Conservation (phyloP, 2,113 vertebrate species). For the Protomyctophum bolini region DNA sequence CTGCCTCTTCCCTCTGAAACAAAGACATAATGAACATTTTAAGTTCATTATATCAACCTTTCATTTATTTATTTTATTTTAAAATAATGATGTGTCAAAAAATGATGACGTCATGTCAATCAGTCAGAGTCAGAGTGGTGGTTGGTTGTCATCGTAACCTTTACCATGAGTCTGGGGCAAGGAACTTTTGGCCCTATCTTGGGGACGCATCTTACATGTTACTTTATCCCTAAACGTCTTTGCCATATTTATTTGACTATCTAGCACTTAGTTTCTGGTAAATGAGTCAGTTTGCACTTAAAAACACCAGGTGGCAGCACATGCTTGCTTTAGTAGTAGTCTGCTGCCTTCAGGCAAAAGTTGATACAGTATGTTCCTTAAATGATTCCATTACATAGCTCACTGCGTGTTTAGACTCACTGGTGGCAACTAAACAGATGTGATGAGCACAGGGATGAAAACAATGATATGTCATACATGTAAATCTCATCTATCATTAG, state of each 20-base stretch:
- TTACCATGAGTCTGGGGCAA: too few relatives aligned
- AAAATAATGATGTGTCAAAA: not conserved
- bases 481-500: not conserved
- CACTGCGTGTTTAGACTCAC: conserved; percentile 20
- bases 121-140: too few relatives aligned
- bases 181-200: too few relatives aligned
- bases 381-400: conserved; percentile 21
- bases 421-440: conserved; percentile 20
- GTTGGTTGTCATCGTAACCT: too few relatives aligned
- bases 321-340: not conserved
- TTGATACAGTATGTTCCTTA: not conserved
- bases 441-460: conserved; percentile 4
- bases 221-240: too few relatives aligned
- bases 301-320: conserved; percentile 60
- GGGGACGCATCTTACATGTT: too few relatives aligned
- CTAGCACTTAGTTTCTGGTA: too few relatives aligned
- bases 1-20: conserved; percentile 84
- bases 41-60: too few relatives aligned
- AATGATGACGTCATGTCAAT: not conserved
- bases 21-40: not conserved
- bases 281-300: not conserved
- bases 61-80: too few relatives aligned
- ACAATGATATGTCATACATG: conserved; percentile 8
- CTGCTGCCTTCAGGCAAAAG: conserved; percentile 8
- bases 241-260: too few relatives aligned